phyloP scores from a whole-genome alignment of 64 coral and sea anemone species.

The Montipora capricornis region DNA sequence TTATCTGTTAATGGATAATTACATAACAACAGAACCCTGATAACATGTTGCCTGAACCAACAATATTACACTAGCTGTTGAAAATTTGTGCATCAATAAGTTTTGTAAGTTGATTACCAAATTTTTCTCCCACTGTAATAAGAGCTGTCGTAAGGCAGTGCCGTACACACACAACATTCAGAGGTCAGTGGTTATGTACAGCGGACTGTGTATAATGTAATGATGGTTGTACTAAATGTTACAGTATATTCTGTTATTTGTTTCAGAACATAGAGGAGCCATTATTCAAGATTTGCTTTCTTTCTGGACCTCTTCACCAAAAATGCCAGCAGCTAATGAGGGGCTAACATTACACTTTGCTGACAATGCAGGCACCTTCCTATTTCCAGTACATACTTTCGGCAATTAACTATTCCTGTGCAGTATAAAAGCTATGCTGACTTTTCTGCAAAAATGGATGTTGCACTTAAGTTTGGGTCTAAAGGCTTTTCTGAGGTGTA shows the following conservation, averaged over 20 bases:
- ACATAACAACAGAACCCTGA: background rate
- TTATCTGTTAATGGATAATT: too few species aligned
- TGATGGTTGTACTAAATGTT: constrained; percentile 9
- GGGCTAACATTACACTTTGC: constrained; percentile 23
- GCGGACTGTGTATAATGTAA: background rate
- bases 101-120: background rate
- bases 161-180: background rate
- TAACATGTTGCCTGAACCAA: background rate
- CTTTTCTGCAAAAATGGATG: constrained; percentile 43
- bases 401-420: constrained; percentile 5
- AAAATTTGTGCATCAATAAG: background rate
- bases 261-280: constrained; percentile 25
- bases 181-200: background rate
- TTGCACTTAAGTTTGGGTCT: constrained; percentile 30
- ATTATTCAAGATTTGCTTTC: constrained; percentile 9
- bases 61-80: background rate
- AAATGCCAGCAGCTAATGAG: constrained; percentile 28
- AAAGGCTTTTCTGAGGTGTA: constrained; percentile 50
- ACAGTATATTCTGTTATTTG: constrained; percentile 3
- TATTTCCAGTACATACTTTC: constrained; percentile 33
- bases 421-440: constrained; percentile 30
- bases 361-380: constrained; percentile 6
- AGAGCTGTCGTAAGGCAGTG: background rate
- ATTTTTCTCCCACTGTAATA: constrained; percentile 18
- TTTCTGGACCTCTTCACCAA: constrained; percentile 20